Conservation (phyloP, 2,113 vertebrate species). For the Phycodurus eques region DNA sequence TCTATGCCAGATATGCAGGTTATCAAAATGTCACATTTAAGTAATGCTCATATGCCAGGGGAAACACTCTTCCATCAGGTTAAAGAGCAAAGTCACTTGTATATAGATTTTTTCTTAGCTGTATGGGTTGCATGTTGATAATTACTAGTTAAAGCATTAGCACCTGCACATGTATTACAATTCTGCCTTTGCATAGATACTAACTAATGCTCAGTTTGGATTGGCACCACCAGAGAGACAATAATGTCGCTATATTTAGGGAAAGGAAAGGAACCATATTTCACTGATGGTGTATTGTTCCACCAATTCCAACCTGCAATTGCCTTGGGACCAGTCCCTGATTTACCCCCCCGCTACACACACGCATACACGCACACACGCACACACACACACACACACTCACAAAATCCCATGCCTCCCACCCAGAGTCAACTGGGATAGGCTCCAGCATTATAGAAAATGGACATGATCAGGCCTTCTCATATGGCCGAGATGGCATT, state of each 20-base stretch:
- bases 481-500: no score
- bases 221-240: background rate
- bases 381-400: no score
- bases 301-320: background rate
- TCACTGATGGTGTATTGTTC: background rate
- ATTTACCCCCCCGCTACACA: no score
- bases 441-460: no score
- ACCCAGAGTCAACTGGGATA: no score
- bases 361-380: no score
- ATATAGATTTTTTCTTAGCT: background rate
- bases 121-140: background rate
- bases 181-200: background rate
- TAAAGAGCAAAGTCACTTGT: background rate
- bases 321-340: no score
- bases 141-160: background rate
- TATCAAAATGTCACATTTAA: conserved; percentile 41
- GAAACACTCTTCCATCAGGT: background rate
- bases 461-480: no score
- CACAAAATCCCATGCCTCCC: no score
- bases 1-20: conserved; percentile 29
- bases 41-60: conserved; percentile 16
- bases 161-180: background rate
- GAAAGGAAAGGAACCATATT: background rate
- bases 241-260: background rate
- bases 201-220: background rate